Percentiles rank a stretch among this genome's conserved stretches.
Evolutionary conservation across 2,113 vertebrate genomes (phyloP).

Genomic region (Chrysochloris asiatica): DNA sequence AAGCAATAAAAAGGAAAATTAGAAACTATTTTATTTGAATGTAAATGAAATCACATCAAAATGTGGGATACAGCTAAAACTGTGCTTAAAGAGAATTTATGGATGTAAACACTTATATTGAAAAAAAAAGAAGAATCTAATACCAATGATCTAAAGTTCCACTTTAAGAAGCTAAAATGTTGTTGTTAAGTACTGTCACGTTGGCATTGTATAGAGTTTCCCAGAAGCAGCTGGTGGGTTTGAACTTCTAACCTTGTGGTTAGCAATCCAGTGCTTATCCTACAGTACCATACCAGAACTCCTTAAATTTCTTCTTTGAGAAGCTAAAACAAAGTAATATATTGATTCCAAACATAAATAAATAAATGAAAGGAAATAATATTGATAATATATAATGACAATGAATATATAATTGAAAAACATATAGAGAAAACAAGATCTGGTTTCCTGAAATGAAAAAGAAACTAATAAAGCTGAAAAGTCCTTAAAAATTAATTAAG

Average conservation of each 20-base stretch:
- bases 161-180: background rate
- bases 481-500: background rate
- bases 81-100: background rate
- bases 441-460: background rate
- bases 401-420: background rate
- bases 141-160: background rate
- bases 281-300: no score
- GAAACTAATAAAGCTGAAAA: background rate
- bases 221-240: no score
- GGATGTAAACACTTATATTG: background rate
- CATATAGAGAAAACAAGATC: background rate
- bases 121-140: background rate
- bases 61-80: background rate
- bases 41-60: background rate
- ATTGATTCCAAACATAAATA: background rate
- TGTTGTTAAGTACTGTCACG: no score
- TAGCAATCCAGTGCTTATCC: no score
- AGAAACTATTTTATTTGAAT: conserved; percentile 9
- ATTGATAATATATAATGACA: background rate
- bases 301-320: background rate
- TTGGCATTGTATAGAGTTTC: no score
- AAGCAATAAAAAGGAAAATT: background rate
- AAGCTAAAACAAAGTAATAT: background rate
- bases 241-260: no score
- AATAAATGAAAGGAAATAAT: background rate